These are phyloP conservation scores for Heterotilapia buettikoferi DNA, from an alignment of 2,113 vertebrate genomes.

Conservation along the genomic window DNA sequence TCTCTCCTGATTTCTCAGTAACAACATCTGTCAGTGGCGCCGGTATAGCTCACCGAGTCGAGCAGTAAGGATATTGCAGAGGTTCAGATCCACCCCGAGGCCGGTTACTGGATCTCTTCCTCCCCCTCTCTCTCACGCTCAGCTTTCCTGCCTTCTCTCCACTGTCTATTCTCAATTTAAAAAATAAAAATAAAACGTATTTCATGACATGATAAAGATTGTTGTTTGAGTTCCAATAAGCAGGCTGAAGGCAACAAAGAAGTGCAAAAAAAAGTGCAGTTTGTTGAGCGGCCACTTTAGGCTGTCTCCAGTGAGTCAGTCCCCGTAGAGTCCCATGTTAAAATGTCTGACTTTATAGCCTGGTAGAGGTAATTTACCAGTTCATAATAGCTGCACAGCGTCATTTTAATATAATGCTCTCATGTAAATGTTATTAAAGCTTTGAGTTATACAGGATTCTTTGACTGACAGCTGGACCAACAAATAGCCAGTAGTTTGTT, in stretches of 20 bases:
- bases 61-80: background rate
- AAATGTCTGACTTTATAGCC: background rate
- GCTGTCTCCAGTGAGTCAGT: background rate
- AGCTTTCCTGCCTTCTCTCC: background rate
- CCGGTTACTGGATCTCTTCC: background rate
- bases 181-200: background rate
- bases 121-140: background rate
- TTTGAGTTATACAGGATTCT: background rate
- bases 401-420: background rate
- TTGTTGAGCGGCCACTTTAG: background rate
- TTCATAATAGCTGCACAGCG: background rate
- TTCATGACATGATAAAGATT: background rate
- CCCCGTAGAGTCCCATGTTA: background rate
- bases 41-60: background rate
- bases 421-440: background rate
- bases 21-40: background rate
- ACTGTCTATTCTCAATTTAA: background rate
- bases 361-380: background rate
- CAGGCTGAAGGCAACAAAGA: rapidly evolving
- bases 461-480: background rate
- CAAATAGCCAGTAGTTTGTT: background rate
- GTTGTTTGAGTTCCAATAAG: background rate
- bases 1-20: background rate
- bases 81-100: background rate
- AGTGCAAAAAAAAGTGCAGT: rapidly evolving